Conservation (phyloP, 2,113 vertebrate genomes). For the Antidorcas marsupialis region DNA sequence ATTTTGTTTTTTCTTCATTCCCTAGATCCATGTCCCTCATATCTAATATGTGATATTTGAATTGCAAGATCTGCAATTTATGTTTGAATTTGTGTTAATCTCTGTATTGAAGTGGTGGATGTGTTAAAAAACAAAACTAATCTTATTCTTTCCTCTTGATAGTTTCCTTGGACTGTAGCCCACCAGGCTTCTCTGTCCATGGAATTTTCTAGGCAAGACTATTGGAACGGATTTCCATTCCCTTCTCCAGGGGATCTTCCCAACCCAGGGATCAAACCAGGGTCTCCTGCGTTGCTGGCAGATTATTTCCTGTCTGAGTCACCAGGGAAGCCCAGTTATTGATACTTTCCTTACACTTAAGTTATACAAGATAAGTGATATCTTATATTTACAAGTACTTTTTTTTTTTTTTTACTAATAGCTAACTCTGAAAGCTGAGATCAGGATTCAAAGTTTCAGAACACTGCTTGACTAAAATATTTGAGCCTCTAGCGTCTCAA, state of each 20-base stretch:
- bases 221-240: not conserved
- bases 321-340: not conserved
- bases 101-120: not conserved
- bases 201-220: not conserved
- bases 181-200: not conserved
- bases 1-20: not conserved
- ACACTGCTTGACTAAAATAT: not conserved
- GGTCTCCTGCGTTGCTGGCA: not conserved
- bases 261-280: not conserved
- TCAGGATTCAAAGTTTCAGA: not conserved
- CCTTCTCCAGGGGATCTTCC: not conserved
- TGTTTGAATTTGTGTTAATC: not conserved
- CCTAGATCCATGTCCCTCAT: not conserved
- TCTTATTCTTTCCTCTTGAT: not conserved
- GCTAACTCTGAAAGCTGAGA: not conserved
- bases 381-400: not conserved
- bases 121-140: not conserved
- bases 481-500: not conserved
- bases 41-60: not conserved
- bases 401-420: not conserved
- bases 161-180: not conserved
- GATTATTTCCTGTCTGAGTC: not conserved
- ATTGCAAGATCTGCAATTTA: not conserved
- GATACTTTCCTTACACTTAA: not conserved
- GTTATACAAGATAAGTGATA: not conserved